Percentiles rank a stretch among this genome's conserved stretches.
Evolutionary conservation across 2,888 invertebrate genomes (phyloP).

Genomic region (Lithophane leautieri): DNA sequence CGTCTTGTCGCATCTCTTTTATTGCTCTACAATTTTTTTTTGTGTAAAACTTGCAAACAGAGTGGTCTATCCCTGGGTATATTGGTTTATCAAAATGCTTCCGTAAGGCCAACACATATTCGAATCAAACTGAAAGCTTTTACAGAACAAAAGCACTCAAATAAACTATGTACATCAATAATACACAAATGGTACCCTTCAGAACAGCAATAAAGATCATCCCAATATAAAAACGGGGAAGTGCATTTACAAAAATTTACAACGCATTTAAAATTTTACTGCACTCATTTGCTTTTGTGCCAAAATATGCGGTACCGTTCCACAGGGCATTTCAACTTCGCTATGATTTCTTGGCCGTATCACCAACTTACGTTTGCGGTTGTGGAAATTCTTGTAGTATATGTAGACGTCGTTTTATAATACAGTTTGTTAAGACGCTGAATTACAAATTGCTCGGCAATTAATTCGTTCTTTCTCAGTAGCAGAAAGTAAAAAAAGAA

Average conservation of each 20-base stretch:
- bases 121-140: slow-evolving; percentile 7
- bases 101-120: neutral
- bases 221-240: slow-evolving; percentile 53
- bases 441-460: neutral
- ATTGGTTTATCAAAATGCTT: slow-evolving; percentile 33
- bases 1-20: neutral
- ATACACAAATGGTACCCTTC: slow-evolving; percentile 43
- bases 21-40: neutral
- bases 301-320: slow-evolving; percentile 73
- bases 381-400: neutral
- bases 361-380: slow-evolving; percentile 62
- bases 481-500: neutral
- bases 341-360: slow-evolving; percentile 76
- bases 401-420: neutral
- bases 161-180: slow-evolving; percentile 46
- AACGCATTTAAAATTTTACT: slow-evolving; percentile 74
- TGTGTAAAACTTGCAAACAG: neutral
- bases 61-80: neutral
- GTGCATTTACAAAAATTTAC: slow-evolving; percentile 66
- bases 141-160: slow-evolving; percentile 1
- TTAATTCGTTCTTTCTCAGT: neutral
- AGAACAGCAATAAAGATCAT: slow-evolving; percentile 64
- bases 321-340: slow-evolving; percentile 69
- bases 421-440: neutral
- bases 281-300: slow-evolving; percentile 81